These are phyloP conservation scores for Asteroscopus sphinx DNA, from an alignment of 2,888 invertebrate genomes.

Conservation along the genomic window DNA sequence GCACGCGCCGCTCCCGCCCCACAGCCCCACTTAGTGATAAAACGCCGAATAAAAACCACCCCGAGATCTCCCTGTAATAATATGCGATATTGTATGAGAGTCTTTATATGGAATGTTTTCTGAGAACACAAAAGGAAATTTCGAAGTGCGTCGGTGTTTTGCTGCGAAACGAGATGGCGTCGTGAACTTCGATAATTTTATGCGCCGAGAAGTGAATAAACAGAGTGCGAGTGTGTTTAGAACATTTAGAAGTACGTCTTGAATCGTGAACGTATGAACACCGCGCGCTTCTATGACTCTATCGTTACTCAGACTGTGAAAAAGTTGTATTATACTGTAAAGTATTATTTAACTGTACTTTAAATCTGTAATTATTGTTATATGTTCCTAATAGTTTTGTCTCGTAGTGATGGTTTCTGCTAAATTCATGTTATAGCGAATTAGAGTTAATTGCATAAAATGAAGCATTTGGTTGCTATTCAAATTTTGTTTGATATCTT, in stretches of 20 bases:
- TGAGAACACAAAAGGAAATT: conserved; percentile 58
- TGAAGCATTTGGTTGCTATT: conserved; percentile 57
- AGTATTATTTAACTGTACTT: conserved; percentile 78
- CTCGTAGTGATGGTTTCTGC: conserved; percentile 78
- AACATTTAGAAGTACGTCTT: conserved; percentile 50
- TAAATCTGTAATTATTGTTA: conserved; percentile 84
- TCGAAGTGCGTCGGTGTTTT: conserved; percentile 59
- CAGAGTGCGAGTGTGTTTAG: conserved; percentile 51
- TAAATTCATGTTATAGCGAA: conserved; percentile 72
- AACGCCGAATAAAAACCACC: conserved; percentile 60
- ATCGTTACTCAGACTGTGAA: conserved; percentile 50
- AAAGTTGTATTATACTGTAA: conserved; percentile 79
- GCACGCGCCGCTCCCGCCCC: conserved; percentile 82
- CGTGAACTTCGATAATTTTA: conserved; percentile 62
- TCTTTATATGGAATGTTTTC: conserved; percentile 66
- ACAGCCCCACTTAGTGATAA: conserved; percentile 85
- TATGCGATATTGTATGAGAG: conserved; percentile 67
- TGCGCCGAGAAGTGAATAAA: conserved; percentile 65
- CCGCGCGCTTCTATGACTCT: conserved; percentile 34
- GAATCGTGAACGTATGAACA: conserved; percentile 35
- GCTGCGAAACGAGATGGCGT: conserved; percentile 50
- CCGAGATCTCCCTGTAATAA: conserved; percentile 70
- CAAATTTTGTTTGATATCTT: conserved; percentile 57
- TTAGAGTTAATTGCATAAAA: conserved; percentile 63
- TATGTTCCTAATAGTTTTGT: conserved; percentile 88